Conservation (phyloP, 2,888 invertebrate species). For the Polydrusus pterygomalis region DNA sequence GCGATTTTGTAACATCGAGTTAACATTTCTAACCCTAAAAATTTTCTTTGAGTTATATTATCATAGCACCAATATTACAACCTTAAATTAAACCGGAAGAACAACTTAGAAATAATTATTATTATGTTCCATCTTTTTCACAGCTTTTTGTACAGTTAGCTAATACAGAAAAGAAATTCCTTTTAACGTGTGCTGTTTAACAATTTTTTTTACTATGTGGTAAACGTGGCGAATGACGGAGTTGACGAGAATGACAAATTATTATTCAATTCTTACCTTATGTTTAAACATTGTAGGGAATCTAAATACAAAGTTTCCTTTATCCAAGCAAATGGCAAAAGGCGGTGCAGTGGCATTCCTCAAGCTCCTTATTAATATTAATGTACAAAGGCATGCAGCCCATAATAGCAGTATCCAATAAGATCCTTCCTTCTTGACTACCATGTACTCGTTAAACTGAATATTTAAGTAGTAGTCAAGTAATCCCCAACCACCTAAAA, state of each 20-base stretch:
- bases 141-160: no score
- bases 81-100: no score
- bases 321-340: slow-evolving; percentile 52
- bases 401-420: slow-evolving; percentile 38
- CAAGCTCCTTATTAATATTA: slow-evolving; percentile 44
- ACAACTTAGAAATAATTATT: no score
- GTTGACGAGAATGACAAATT: background rate
- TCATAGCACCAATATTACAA: no score
- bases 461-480: slow-evolving; percentile 38
- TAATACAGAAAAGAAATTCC: no score
- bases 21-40: no score
- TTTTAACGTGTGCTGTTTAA: no score
- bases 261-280: slow-evolving; percentile 31
- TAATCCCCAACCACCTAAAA: slow-evolving; percentile 53
- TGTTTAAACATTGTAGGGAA: slow-evolving; percentile 53
- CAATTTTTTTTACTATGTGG: no score
- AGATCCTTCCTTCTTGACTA: slow-evolving; percentile 32
- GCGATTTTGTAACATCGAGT: no score
- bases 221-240: no score
- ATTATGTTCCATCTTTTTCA: no score
- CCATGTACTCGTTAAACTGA: slow-evolving; percentile 19
- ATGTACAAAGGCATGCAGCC: slow-evolving; percentile 20
- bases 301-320: slow-evolving; percentile 51
- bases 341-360: slow-evolving; percentile 52
- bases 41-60: no score